Base-by-base conservation (phyloP, 2,113 vertebrate genomes). In the Aspidoscelis tigris region DNA sequence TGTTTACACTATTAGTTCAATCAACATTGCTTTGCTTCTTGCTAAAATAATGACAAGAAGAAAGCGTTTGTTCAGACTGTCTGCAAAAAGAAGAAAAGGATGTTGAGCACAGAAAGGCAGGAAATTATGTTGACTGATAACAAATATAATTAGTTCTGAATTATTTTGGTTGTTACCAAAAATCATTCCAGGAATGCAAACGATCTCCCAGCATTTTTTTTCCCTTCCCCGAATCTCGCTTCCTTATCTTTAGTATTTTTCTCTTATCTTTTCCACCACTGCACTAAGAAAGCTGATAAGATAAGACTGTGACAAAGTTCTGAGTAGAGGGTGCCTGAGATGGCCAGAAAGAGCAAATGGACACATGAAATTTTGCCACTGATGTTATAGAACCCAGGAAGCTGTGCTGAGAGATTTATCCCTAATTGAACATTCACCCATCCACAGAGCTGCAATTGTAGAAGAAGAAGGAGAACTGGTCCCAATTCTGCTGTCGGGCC, bases 51-150 rank as follows among this genome's bases (percentile, higher is more conserved):
- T 89, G 91, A 91, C 76, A 91, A 86, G 86, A 90, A 88, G 78
- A 90, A 92, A 89, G 92, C 80, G 1, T 94, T 94, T 93, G 88
- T 89, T 94, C 88, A 94, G 88, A 81, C 88, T 78, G 90, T 83
- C 86, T 91, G 85, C 80, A 86, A 86, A 88, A 91, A 88, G 89
- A 90, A 81, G 85, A 88, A 87, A 91, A 92, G 47, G 89, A 94
- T 7, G 70, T 61, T 89, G 86, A 76, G 2, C 50, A 84, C 88
- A 86, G 90, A 92, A 90, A 72, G 81, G 87, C 89, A 88, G 94
- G 86, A 94, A 94, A 94, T 93, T 93, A 90, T 93, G 91, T 93
- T 93, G 93, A 94, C 87, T 89, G 93, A 94, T 92, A 94, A 93
- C 91, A 93, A 94, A 94, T 89, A 93, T 92, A 94, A 94, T 93